A percentile compares a stretch with the other conserved stretches of the same genome.
Evolutionary conservation across 2,113 vertebrate genomes (phyloP).

Genomic region (Spermophilus dauricus): DNA sequence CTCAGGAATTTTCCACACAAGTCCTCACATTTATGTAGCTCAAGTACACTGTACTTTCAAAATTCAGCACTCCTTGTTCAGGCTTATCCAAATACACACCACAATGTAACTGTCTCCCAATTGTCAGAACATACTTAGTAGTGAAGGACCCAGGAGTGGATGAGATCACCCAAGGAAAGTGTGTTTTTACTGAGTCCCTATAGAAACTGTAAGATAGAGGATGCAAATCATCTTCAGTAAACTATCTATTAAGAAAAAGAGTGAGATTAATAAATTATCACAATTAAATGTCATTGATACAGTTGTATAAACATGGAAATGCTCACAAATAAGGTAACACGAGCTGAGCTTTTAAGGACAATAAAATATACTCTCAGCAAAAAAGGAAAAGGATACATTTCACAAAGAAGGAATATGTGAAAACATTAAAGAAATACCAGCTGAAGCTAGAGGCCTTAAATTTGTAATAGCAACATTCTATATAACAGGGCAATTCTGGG

Average conservation of each 20-base stretch:
- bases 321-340: slow-evolving; percentile 1
- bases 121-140: not conserved
- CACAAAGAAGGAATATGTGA: not conserved
- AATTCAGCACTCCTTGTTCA: not conserved
- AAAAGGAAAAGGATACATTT: slow-evolving; percentile 8
- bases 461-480: slow-evolving; percentile 10
- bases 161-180: not conserved
- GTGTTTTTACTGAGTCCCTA: not conserved
- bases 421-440: not conserved
- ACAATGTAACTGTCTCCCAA: not conserved
- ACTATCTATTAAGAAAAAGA: not conserved
- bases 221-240: slow-evolving; percentile 26
- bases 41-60: slow-evolving; percentile 24
- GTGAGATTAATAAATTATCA: slow-evolving; percentile 3
- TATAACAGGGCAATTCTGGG: not conserved
- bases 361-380: slow-evolving; percentile 7
- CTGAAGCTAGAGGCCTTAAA: not conserved
- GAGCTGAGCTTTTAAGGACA: slow-evolving; percentile 11
- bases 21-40: not conserved
- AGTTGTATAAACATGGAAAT: not conserved
- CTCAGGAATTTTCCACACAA: not conserved
- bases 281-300: not conserved
- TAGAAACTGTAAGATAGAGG: not conserved
- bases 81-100: not conserved
- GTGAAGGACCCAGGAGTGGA: not conserved